These are phyloP conservation scores for Gallinago undulata DNA, from an alignment of 2,113 vertebrate species.

Conservation along the genomic window DNA sequence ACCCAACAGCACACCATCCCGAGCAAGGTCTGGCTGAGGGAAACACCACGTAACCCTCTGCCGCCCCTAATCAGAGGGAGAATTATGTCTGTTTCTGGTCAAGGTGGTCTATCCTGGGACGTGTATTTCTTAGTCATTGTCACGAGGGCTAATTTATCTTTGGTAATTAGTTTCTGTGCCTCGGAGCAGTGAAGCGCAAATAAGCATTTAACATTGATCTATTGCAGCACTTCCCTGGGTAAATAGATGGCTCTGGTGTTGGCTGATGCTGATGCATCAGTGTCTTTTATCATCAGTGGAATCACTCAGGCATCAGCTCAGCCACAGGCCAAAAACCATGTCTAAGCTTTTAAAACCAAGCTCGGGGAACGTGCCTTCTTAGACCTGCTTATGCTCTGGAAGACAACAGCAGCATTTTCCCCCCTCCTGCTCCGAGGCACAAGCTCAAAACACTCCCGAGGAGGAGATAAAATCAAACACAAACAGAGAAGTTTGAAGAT, in stretches of 20 bases:
- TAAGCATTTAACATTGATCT: slow-evolving; percentile 55
- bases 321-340: background rate
- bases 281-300: slow-evolving; percentile 26
- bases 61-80: background rate
- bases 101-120: slow-evolving; percentile 36
- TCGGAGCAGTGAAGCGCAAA: slow-evolving; percentile 49
- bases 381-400: background rate
- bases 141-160: slow-evolving; percentile 58
- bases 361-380: background rate
- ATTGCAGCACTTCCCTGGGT: slow-evolving; percentile 51
- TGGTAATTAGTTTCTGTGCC: slow-evolving; percentile 63
- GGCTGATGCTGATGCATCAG: slow-evolving; percentile 17
- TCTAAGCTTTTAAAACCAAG: background rate
- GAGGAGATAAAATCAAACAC: background rate
- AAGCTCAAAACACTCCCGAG: background rate
- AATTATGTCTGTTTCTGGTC: slow-evolving; percentile 26
- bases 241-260: slow-evolving; percentile 18
- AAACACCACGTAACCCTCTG: background rate
- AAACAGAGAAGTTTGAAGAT: background rate
- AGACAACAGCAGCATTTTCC: background rate
- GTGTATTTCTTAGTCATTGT: slow-evolving; percentile 38
- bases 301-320: slow-evolving; percentile 8
- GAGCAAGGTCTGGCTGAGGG: background rate
- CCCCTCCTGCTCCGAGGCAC: background rate
- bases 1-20: background rate